Evolutionary conservation across 2,797 vertebrate species (phyloP).

Genomic region (Pelochelys cantorii): DNA sequence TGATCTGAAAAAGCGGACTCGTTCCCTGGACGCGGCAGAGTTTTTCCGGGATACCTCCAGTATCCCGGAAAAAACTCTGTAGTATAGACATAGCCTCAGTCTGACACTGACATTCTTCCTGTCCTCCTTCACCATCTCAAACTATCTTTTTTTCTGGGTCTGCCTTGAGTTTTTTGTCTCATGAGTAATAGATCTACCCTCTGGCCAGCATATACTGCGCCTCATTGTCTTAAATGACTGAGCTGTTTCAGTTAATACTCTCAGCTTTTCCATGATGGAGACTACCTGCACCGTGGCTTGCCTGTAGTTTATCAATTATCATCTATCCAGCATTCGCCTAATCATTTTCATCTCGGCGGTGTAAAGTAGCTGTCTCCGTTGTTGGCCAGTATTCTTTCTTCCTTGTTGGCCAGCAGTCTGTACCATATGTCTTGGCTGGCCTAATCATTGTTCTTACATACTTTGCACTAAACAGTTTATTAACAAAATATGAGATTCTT

Average conservation of each 20-base stretch:
- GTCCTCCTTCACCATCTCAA: background rate
- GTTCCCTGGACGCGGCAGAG: no score
- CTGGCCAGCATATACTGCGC: background rate
- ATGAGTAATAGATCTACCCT: background rate
- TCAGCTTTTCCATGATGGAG: background rate
- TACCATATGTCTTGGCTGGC: background rate
- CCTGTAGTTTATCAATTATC: background rate
- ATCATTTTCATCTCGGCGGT: background rate
- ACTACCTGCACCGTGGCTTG: background rate
- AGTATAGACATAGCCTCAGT: background rate
- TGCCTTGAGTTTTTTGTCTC: background rate
- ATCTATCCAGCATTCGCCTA: background rate
- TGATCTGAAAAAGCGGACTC: no score
- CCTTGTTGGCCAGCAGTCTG: background rate
- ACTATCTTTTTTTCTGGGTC: background rate
- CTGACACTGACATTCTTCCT: background rate
- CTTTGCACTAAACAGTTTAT: background rate
- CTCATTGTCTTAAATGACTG: background rate
- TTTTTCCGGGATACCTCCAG: no score
- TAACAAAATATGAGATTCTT: conserved; percentile 40
- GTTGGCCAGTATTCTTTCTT: background rate
- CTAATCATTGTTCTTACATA: background rate
- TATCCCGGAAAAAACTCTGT: no score
- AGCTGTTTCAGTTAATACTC: background rate
- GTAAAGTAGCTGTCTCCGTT: background rate